Conservation (phyloP, 2,888 invertebrate species). For the Drosophila robusta region DNA sequence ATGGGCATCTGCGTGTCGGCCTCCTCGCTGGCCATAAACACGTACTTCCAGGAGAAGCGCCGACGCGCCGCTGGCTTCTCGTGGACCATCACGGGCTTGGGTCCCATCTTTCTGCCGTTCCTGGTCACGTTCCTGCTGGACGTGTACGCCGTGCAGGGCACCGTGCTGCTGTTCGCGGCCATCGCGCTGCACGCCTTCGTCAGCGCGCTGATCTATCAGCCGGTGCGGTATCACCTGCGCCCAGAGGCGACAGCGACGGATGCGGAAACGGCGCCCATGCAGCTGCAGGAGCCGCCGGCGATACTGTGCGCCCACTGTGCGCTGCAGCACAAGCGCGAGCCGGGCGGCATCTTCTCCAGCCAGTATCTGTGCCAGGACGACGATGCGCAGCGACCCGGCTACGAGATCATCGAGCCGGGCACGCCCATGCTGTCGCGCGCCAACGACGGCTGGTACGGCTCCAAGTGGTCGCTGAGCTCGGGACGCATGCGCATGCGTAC, state of each 20-base stretch:
- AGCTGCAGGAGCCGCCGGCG: conserved; percentile 32
- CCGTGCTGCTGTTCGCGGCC: conserved; percentile 89
- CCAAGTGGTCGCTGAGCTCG: conserved; percentile 76
- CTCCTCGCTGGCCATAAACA: conserved; percentile 90
- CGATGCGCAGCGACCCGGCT: conserved; percentile 88
- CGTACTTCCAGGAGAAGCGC: conserved; percentile 90
- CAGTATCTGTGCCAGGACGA: conserved; percentile 87
- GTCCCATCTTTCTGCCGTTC: conserved; percentile 90
- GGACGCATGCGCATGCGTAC: conserved; percentile 70
- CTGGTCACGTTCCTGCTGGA: conserved; percentile 88
- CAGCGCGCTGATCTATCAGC: conserved; percentile 89
- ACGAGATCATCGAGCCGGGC: conserved; percentile 89
- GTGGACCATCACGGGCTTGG: conserved; percentile 90
- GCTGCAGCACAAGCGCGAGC: conserved; percentile 75
- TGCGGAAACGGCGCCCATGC: conserved; percentile 1
- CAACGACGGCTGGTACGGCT: conserved; percentile 85
- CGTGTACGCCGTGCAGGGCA: conserved; percentile 88
- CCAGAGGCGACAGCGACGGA: conserved; percentile 57
- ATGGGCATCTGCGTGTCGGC: conserved; percentile 89
- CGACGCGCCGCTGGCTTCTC: conserved; percentile 90
- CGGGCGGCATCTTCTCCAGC: conserved; percentile 86
- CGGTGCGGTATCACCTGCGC: conserved; percentile 89
- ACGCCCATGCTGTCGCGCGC: conserved; percentile 88
- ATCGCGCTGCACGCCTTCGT: conserved; percentile 89
- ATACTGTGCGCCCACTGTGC: conserved; percentile 77